Evolutionary conservation across 1,140 invertebrate genomes (phyloP).

Genomic region (Diuraphis noxia): DNA sequence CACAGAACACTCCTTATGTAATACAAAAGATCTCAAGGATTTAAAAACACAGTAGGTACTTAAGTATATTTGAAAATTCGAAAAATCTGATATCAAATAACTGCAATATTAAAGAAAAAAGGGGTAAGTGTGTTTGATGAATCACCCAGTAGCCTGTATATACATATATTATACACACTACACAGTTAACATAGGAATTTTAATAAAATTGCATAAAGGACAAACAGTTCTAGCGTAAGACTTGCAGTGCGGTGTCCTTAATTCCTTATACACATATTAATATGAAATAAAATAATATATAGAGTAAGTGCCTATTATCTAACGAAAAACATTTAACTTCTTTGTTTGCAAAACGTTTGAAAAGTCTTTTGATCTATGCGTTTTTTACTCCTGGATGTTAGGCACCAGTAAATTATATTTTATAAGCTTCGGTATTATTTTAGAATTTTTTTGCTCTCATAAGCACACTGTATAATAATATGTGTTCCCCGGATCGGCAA

Average conservation of each 20-base stretch:
- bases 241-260: background rate
- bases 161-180: too few relatives aligned
- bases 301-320: background rate
- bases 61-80: too few relatives aligned
- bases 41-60: too few relatives aligned
- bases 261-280: background rate
- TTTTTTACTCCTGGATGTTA: background rate
- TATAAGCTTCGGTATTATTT: background rate
- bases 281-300: background rate
- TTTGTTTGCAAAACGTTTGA: background rate
- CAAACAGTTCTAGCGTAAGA: background rate
- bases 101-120: too few relatives aligned
- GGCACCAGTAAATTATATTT: background rate
- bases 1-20: too few relatives aligned
- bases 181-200: too few relatives aligned
- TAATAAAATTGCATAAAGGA: background rate
- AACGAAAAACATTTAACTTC: background rate
- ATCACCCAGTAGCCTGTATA: too few relatives aligned
- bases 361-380: background rate
- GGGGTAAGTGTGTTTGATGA: too few relatives aligned
- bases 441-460: background rate
- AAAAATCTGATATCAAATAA: too few relatives aligned
- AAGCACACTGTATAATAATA: background rate
- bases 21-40: too few relatives aligned
- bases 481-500: background rate